Evolutionary conservation across 2,888 invertebrate species (phyloP).

Genomic region (Caenorhabditis sp.): DNA sequence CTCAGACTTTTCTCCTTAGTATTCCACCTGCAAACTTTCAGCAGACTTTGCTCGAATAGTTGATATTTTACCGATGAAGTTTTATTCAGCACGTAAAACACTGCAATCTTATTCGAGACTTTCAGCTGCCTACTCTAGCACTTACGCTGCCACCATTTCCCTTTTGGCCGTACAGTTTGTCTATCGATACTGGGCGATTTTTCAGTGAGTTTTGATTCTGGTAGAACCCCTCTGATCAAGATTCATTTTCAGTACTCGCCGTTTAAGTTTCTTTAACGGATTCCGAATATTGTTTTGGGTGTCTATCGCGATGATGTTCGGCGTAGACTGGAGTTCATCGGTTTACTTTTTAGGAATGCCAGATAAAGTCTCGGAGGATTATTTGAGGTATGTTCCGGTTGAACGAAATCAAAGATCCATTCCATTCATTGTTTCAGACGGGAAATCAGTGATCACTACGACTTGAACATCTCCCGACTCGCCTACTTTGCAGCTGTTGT

Average conservation of each 20-base stretch:
- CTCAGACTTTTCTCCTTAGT: conserved; percentile 10
- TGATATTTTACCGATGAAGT: conserved; percentile 7
- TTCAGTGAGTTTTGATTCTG: conserved; percentile 39
- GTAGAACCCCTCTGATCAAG: not conserved
- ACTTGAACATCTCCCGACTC: conserved; percentile 40
- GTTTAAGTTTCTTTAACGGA: conserved; percentile 41
- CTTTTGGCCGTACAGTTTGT: conserved; percentile 54
- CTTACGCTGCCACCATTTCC: conserved; percentile 60
- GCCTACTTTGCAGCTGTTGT: conserved; percentile 64
- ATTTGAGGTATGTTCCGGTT: conserved; percentile 26
- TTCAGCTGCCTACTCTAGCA: conserved; percentile 59
- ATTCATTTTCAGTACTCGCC: conserved; percentile 29
- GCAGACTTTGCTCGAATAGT: conserved; percentile 3
- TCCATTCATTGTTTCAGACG: conserved; percentile 5
- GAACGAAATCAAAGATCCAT: not conserved
- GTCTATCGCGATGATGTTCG: conserved; percentile 44
- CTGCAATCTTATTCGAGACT: not conserved
- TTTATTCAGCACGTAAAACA: conserved; percentile 11
- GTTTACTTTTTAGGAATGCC: conserved; percentile 59
- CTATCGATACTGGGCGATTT: conserved; percentile 57
- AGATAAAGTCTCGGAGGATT: conserved; percentile 48
- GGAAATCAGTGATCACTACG: conserved; percentile 47
- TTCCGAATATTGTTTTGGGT: conserved; percentile 46
- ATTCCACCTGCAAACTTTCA: conserved; percentile 18
- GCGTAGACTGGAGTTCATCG: conserved; percentile 56